Conservation (phyloP, 2,797 vertebrate species). For the Mastacembelus armatus region DNA sequence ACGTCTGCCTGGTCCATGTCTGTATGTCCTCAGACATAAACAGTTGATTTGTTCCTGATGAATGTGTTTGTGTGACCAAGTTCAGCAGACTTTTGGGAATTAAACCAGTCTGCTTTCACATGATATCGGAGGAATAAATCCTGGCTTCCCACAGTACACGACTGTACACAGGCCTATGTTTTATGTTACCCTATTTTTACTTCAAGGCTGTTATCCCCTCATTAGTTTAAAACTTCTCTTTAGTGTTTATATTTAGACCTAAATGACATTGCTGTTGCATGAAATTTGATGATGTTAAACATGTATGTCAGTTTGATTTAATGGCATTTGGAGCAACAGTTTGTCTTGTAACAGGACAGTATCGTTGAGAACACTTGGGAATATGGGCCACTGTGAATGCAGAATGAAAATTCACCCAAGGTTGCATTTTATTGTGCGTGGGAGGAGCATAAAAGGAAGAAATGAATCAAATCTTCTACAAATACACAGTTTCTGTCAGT, state of each 20-base stretch:
- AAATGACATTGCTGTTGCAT: background rate
- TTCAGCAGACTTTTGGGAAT: conserved; percentile 37
- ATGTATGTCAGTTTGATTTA: background rate
- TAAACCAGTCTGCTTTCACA: conserved; percentile 29
- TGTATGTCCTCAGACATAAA: background rate
- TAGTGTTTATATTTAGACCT: background rate
- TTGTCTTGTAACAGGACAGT: too few species aligned
- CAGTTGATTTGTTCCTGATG: conserved; percentile 20
- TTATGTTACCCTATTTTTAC: conserved; percentile 10
- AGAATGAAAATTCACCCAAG: too few species aligned
- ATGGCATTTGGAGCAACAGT: too few species aligned
- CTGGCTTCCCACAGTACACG: conserved; percentile 39
- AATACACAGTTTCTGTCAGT: too few species aligned
- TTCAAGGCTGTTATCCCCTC: background rate
- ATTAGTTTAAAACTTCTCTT: background rate
- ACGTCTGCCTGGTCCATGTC: background rate
- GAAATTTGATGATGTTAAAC: background rate
- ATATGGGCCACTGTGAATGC: too few species aligned
- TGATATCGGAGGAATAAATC: conserved; percentile 23
- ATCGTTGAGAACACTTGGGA: too few species aligned
- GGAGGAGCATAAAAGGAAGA: too few species aligned
- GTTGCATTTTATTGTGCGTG: too few species aligned
- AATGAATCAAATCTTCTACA: too few species aligned
- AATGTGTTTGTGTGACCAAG: conserved; percentile 6
- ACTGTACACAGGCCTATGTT: background rate